phyloP scores from a whole-genome alignment of 2,113 vertebrate genomes.

The Xiphophorus hellerii region DNA sequence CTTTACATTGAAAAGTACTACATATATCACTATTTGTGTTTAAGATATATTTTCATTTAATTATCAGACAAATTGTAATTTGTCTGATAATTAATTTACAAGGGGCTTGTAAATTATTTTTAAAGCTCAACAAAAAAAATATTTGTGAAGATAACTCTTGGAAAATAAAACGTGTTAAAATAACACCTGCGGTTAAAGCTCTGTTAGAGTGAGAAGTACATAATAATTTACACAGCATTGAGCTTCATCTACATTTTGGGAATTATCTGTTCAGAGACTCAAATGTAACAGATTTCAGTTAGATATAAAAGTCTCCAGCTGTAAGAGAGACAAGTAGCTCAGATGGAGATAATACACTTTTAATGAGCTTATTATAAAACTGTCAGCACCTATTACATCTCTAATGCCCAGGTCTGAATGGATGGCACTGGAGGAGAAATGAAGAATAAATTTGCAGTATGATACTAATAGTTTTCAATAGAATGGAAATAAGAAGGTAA shows the following conservation, averaged over 20 bases:
- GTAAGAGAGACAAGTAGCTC: neutral
- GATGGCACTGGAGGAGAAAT: neutral
- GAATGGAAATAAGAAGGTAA: neutral
- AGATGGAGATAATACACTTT: neutral
- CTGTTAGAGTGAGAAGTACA: neutral
- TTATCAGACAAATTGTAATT: neutral
- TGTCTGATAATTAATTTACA: no score
- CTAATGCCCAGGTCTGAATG: neutral
- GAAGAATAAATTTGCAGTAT: neutral
- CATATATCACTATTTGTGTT: neutral
- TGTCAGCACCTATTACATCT: neutral
- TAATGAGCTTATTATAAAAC: neutral
- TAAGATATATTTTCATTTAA: neutral
- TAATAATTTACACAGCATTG: neutral
- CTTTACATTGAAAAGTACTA: neutral
- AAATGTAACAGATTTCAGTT: neutral
- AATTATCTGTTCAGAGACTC: neutral
- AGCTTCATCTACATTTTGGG: neutral
- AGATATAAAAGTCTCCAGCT: neutral
- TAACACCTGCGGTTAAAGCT: neutral
- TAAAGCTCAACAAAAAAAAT: neutral
- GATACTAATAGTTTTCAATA: neutral
- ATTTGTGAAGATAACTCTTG: neutral
- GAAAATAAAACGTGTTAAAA: neutral
- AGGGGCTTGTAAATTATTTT: neutral